Percentiles rank a stretch among this genome's conserved stretches.
phyloP scores from a whole-genome alignment of 2,888 invertebrate genomes.

The Tridacna crocea region DNA sequence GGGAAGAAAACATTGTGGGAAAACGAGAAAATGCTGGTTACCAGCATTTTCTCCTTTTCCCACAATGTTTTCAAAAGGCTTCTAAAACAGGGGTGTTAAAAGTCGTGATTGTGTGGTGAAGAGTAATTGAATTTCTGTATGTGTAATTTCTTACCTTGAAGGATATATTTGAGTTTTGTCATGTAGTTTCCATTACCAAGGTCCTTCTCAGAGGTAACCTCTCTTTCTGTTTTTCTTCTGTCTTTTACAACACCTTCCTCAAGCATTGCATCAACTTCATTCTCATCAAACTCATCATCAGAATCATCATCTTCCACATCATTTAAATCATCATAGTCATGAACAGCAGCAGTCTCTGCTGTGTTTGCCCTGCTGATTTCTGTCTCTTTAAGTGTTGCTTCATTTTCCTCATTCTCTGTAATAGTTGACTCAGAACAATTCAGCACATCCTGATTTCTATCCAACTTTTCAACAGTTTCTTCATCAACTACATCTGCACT shows the following conservation, averaged over 20 bases:
- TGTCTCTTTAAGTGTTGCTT: conserved; percentile 41
- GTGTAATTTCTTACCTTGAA: conserved; percentile 67
- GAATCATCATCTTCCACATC: conserved; percentile 59
- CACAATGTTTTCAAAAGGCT: too few relatives aligned
- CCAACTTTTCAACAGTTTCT: conserved; percentile 72
- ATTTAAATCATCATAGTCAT: conserved; percentile 53
- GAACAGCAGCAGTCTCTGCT: conserved; percentile 54
- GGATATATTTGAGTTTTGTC: conserved; percentile 71
- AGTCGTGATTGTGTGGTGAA: too few relatives aligned
- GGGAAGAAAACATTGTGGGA: too few relatives aligned
- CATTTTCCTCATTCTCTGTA: neutral
- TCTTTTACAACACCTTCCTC: conserved; percentile 74
- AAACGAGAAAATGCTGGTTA: too few relatives aligned
- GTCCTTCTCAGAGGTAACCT: neutral
- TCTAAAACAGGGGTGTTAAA: too few relatives aligned
- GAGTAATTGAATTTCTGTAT: neutral
- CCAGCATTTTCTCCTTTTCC: too few relatives aligned
- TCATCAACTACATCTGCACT: neutral
- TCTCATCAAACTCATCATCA: conserved; percentile 71
- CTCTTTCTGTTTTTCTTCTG: conserved; percentile 31
- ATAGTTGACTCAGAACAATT: conserved; percentile 15
- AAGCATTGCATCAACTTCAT: conserved; percentile 74
- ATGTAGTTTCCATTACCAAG: conserved; percentile 65
- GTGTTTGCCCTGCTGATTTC: conserved; percentile 50
- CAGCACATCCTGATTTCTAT: conserved; percentile 49